phyloP scores from a whole-genome alignment of 2,113 vertebrate species.

The Cyrtonyx montezumae region DNA sequence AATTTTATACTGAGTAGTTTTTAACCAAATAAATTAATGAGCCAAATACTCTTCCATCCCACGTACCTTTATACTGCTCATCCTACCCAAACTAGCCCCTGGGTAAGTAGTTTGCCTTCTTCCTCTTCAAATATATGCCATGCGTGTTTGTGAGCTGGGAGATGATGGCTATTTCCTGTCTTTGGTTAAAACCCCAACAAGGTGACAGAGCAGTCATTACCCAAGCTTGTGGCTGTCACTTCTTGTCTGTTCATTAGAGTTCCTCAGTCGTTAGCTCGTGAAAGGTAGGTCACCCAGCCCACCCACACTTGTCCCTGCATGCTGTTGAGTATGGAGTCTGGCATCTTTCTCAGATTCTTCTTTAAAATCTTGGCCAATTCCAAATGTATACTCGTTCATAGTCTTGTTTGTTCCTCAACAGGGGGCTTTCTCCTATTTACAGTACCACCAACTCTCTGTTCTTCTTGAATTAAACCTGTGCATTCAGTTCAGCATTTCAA shows the following conservation, averaged over 20 bases:
- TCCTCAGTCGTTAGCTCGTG: neutral
- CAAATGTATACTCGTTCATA: neutral
- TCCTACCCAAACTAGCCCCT: neutral
- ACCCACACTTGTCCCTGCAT: rapidly evolving
- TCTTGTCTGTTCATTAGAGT: neutral
- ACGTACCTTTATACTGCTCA: neutral
- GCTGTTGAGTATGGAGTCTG: neutral
- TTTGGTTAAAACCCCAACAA: neutral
- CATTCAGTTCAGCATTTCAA: neutral
- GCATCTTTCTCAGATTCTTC: neutral
- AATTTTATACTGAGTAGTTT: neutral
- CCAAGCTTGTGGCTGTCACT: neutral
- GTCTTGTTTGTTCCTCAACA: neutral
- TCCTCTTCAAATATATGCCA: neutral
- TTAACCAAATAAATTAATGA: neutral
- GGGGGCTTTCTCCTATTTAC: neutral
- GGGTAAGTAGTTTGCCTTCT: neutral
- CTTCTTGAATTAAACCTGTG: neutral
- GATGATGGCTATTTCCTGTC: neutral
- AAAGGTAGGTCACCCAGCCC: neutral
- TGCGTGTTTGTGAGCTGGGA: neutral
- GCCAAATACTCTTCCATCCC: neutral
- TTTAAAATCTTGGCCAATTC: neutral
- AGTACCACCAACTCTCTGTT: rapidly evolving
- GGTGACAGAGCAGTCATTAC: neutral